These are phyloP conservation scores for Yponomeuta cagnagella DNA, from an alignment of 2,888 invertebrate genomes.

Conservation along the genomic window DNA sequence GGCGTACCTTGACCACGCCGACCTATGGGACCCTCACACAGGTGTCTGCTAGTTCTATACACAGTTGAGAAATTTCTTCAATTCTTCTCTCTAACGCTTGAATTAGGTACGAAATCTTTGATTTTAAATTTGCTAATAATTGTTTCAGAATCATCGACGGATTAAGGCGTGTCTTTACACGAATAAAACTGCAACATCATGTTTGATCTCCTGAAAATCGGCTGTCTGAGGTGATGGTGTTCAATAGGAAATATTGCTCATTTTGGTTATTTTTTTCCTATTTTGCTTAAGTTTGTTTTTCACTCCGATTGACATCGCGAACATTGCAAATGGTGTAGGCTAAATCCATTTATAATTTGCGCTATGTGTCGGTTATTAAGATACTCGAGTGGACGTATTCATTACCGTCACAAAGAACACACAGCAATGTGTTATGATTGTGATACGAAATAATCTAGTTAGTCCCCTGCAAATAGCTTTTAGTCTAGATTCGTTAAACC, in stretches of 20 bases:
- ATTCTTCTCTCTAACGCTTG: no score
- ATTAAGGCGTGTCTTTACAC: not conserved
- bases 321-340: not conserved
- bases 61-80: no score
- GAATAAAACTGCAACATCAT: not conserved
- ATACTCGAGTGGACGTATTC: not conserved
- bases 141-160: not conserved
- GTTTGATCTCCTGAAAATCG: not conserved
- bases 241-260: not conserved
- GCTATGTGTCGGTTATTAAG: not conserved
- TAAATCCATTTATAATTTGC: not conserved
- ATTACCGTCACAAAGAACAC: not conserved
- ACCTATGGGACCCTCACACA: no score
- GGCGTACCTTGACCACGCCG: no score
- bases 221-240: conserved; percentile 1
- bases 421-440: not conserved
- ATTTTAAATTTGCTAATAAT: not conserved
- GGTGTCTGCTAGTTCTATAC: no score
- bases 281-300: not conserved
- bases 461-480: not conserved
- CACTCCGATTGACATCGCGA: not conserved
- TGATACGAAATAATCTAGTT: not conserved
- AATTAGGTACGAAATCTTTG: no score
- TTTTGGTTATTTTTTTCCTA: not conserved
- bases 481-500: not conserved